These are phyloP conservation scores for Zosterops hypoxanthus DNA, from an alignment of 2,113 vertebrate genomes.

Conservation along the genomic window DNA sequence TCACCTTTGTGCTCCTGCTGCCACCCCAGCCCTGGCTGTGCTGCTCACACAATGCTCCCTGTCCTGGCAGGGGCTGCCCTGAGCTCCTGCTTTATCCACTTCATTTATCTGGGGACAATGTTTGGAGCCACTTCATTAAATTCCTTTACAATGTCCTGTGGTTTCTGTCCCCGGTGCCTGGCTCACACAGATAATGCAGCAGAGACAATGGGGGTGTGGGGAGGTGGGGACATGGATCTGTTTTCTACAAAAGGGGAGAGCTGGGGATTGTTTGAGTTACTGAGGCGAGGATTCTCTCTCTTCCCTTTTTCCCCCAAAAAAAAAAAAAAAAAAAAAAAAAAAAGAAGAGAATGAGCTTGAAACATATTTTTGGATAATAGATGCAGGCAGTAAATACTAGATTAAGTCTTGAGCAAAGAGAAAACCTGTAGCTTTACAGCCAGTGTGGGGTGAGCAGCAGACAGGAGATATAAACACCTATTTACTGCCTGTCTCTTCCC, in stretches of 20 bases:
- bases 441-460: not conserved
- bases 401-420: not conserved
- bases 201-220: not conserved
- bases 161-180: constrained; percentile 15
- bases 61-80: not conserved
- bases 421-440: not conserved
- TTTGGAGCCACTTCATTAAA: constrained; percentile 64
- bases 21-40: not conserved
- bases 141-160: constrained; percentile 28
- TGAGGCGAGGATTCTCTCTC: not conserved
- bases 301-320: too few species aligned
- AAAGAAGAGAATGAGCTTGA: not conserved
- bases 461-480: not conserved
- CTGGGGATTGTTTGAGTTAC: not conserved
- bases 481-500: not conserved
- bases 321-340: not conserved
- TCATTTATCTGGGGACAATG: constrained; percentile 59
- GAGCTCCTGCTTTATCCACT: constrained; percentile 48
- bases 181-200: constrained; percentile 55
- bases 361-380: not conserved
- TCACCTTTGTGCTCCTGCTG: not conserved
- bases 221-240: not conserved
- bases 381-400: not conserved
- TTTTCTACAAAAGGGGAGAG: not conserved
- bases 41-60: not conserved